These are phyloP conservation scores for Erythrolamprus reginae DNA, from an alignment of 2,113 vertebrate species.

Conservation along the genomic window DNA sequence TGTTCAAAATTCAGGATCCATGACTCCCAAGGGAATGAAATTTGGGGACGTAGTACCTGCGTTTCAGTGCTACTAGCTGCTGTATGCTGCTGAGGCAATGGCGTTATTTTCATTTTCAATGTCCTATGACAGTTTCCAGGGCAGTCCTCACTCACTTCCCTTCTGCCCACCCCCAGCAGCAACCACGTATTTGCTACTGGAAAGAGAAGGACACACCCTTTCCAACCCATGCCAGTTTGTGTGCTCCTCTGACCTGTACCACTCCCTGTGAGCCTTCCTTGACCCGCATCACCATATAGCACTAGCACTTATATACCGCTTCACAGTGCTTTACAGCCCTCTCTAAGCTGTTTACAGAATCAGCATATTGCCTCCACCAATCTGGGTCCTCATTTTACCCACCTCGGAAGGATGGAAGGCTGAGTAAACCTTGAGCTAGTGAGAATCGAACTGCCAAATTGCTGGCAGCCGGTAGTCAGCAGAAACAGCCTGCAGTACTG, in stretches of 20 bases:
- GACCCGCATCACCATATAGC: neutral
- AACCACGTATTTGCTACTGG: neutral
- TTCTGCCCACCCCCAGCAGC: neutral
- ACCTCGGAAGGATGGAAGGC: too few relatives aligned
- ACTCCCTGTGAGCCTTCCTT: neutral
- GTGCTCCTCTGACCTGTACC: neutral
- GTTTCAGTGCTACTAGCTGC: neutral
- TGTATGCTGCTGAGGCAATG: neutral
- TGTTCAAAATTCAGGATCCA: neutral
- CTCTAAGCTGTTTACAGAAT: too few relatives aligned
- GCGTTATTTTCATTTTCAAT: neutral
- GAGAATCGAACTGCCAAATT: too few relatives aligned
- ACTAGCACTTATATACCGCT: too few relatives aligned
- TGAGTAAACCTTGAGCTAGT: too few relatives aligned
- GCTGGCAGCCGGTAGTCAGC: too few relatives aligned
- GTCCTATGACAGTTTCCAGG: neutral
- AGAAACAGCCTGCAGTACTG: too few relatives aligned
- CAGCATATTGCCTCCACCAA: too few relatives aligned
- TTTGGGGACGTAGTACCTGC: neutral
- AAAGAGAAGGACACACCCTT: neutral
- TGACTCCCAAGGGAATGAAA: neutral
- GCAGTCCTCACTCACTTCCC: neutral
- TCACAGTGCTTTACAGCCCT: too few relatives aligned
- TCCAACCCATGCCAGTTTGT: neutral
- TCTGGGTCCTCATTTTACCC: too few relatives aligned